Base-by-base conservation (phyloP, 2,888 invertebrate species). In the Phragmatobia fuliginosa region DNA sequence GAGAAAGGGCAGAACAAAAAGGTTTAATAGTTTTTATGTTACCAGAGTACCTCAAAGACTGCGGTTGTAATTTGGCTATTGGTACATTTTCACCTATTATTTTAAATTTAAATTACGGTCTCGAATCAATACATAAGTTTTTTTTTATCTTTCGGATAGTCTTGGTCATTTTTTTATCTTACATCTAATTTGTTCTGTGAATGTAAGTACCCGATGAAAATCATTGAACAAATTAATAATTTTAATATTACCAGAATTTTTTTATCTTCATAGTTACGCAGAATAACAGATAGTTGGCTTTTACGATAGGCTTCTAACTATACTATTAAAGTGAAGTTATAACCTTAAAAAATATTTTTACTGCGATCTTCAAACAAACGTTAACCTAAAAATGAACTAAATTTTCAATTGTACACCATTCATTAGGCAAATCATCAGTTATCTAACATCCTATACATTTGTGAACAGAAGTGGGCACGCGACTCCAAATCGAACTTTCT, bases 71-170 rank as follows among this genome's bases (percentile, higher is more conserved):
- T 85, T 78, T 82, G 84, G 77, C 82, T 83, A 86, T 89, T 87
- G 85, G 84, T 88, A 83, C 80, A 85, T 90, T 90, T 92, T 89
- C 90, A 89, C 88, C 86, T 88, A 85, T 90, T 88, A 90, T 90
- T 90, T 89, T 73, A 79, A 80, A 72, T 79, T 78, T 80, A 88
- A 90, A 90, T 91, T 88, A 87, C 83, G 83, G 85, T 77, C 78
- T 87, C 84, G 77, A 70, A 83, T 85, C 83, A 79, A 87, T 78
- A 81, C 74, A 81, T 64, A 68, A 75, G n/a, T n/a, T 71, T 70
- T 72, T 69, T 74, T 76, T 63, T 59, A 67, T 36, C 32, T 61
- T 70, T 73, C 70, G 31, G 38, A 66, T 71, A 72, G 70, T 73
- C 72, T 71, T 77, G 45, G 72, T 32, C 11, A 70, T 67, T 70